Evolutionary conservation across 2,797 vertebrate genomes (phyloP), one percentile per base, ranked within the genome.

Genomic region (Choloepus didactylus): DNA sequence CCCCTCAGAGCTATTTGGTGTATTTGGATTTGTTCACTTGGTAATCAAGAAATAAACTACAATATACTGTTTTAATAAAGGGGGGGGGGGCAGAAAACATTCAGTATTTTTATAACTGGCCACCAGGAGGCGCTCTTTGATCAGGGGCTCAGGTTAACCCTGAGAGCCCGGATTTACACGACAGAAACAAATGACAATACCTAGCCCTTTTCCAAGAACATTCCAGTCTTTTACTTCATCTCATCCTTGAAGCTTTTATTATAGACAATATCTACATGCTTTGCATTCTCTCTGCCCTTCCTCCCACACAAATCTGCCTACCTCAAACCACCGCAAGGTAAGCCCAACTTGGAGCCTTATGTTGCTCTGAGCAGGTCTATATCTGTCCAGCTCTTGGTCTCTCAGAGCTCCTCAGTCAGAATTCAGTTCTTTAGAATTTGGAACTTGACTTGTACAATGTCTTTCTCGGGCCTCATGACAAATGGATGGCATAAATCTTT

Each of bases 91-190:
- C 9, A 18, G 69, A 54, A 89, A 89, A 76, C 66, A 27, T 0
- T 59, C 51, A 21, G 25, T 70, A 8, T 21, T 93, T 88, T 82
- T 77, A 94, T 35, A 94, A 51, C 2, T 1, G n/a, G 56, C 87
- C 96, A 93, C 93, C 64, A 93, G 87, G 86, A 23, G 94, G 83
- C 31, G 66, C 94, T 67, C 12, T 67, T 9, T 77, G 10, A 54
- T 41, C 73, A 89, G 83, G 27, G n/a, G 62, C 59, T 27, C 75
- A 25, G 46, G 12, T 81, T 87, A 56, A 51, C 83, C 72, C 59
- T 41, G 31, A 51, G 35, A 0, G 3, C 75, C 64, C 27, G 54
- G 31, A 83, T 69, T 80, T 75, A 81, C 72, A 46, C 25, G 44
- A 87, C 64, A 95, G 51, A 94, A 54, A 51, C 25, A 56, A 72